A percentile compares a stretch with the other conserved stretches of the same genome.
These are phyloP conservation scores for Tinea pellionella DNA, from an alignment of 2,888 invertebrate species.

Conservation along the genomic window DNA sequence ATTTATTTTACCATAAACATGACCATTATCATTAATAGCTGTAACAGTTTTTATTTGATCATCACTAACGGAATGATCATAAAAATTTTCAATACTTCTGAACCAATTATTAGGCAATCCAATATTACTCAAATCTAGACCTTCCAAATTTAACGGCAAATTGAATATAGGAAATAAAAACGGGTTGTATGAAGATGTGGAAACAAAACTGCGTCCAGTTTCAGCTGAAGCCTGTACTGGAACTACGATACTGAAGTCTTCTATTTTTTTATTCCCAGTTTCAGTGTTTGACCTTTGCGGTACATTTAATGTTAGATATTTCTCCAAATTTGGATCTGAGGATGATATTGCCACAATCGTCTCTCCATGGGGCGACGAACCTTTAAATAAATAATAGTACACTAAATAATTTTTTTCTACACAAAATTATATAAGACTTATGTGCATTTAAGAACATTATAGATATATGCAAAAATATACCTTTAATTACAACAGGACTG, in stretches of 20 bases:
- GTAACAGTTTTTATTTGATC: slow-evolving; percentile 29
- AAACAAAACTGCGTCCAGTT: slow-evolving; percentile 34
- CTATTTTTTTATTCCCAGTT: slow-evolving; percentile 15
- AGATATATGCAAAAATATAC: slow-evolving; percentile 19
- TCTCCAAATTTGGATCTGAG: slow-evolving; percentile 36
- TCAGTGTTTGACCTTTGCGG: slow-evolving; percentile 19
- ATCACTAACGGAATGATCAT: slow-evolving; percentile 28
- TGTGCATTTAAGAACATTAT: background rate
- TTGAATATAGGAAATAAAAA: slow-evolving; percentile 33
- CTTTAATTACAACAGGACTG: slow-evolving; percentile 37
- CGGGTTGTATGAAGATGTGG: slow-evolving; percentile 25
- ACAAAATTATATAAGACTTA: background rate
- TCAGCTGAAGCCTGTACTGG: slow-evolving; percentile 31
- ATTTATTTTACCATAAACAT: slow-evolving; percentile 37
- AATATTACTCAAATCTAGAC: slow-evolving; percentile 22
- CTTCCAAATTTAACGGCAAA: slow-evolving; percentile 29
- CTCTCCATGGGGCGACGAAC: slow-evolving; percentile 37
- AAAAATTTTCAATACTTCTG: slow-evolving; percentile 31
- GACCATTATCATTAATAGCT: slow-evolving; percentile 40
- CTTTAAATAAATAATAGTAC: slow-evolving; percentile 26
- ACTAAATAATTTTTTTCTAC: too few relatives aligned
- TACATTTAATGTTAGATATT: slow-evolving; percentile 25
- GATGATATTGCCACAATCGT: slow-evolving; percentile 40
- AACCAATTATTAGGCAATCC: slow-evolving; percentile 27
- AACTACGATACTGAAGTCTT: slow-evolving; percentile 24